Evolutionary conservation across 2,113 vertebrate species (phyloP).

Genomic region (rabbit (Oryctolagus cuniculus)): mOryCun1.1 NC_091436.1:11573501-11574000

Average conservation of each 20-base stretch:
- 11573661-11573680: background rate
- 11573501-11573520: too few relatives aligned
- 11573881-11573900: background rate
- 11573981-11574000: background rate
- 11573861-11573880: conserved; percentile 54
- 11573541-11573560: too few relatives aligned
- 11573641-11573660: background rate
- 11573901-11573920: background rate
- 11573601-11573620: background rate
- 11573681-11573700: conserved; percentile 18
- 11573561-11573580: too few relatives aligned
- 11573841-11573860: conserved; percentile 28
- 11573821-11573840: conserved; percentile 31
- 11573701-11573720: conserved; percentile 21
- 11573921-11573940: background rate
- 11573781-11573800: conserved; percentile 61
- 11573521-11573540: too few relatives aligned
- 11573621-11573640: background rate
- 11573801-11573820: conserved; percentile 39
- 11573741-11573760: conserved; percentile 58
- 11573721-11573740: conserved; percentile 28
- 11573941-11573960: background rate
- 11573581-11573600: too few relatives aligned
- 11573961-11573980: background rate
- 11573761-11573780: conserved; percentile 51